Evolutionary conservation across 1,140 invertebrate species (phyloP).

Genomic region (Monochamus saltuarius): DNA sequence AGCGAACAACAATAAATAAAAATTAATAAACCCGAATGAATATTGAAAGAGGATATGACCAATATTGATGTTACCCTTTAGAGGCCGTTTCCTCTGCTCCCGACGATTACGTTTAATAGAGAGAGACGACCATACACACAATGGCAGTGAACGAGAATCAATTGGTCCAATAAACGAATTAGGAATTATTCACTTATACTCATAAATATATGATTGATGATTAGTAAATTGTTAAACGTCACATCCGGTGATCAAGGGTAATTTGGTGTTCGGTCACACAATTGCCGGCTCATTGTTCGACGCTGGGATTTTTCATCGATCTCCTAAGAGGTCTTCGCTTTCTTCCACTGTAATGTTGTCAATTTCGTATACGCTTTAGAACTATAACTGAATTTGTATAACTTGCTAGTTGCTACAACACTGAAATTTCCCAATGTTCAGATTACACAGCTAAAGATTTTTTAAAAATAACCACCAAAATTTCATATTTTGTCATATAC

Average conservation of each 20-base stretch:
- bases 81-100: constrained; percentile 33
- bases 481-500: too few relatives aligned
- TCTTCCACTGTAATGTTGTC: too few relatives aligned
- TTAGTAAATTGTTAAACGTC: constrained; percentile 50
- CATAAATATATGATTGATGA: constrained; percentile 52
- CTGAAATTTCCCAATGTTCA: too few relatives aligned
- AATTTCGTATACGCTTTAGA: too few relatives aligned
- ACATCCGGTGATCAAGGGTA: constrained; percentile 41
- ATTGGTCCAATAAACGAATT: constrained; percentile 47
- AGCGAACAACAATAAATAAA: constrained; percentile 13
- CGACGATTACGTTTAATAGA: constrained; percentile 30
- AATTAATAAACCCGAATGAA: constrained; percentile 22
- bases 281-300: too few relatives aligned
- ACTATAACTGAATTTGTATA: too few relatives aligned
- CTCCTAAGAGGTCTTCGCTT: too few relatives aligned
- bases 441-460: too few relatives aligned
- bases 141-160: constrained; percentile 44
- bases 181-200: constrained; percentile 47
- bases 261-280: constrained; percentile 2
- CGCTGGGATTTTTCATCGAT: too few relatives aligned
- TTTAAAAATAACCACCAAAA: too few relatives aligned
- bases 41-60: constrained; percentile 46
- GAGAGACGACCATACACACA: constrained; percentile 29
- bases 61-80: constrained; percentile 46
- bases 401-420: too few relatives aligned